Base-by-base conservation (phyloP, 2,888 invertebrate genomes). In the Panopea generosa region DNA sequence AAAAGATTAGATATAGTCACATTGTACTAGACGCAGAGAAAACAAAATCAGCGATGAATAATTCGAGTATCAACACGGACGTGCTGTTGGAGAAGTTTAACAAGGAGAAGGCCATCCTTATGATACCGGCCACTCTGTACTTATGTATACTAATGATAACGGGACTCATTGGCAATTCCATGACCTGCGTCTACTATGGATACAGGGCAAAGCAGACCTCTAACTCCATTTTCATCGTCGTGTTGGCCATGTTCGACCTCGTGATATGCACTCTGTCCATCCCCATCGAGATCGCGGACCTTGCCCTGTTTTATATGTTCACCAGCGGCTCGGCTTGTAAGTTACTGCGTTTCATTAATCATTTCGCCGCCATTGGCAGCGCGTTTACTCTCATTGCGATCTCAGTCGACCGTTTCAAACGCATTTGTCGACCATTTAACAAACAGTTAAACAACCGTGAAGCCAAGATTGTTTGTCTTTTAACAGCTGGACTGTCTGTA, bases 261-360 rank as follows among this genome's bases (percentile, higher is more conserved):
- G 69, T 87, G 0, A 76, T 71, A 2, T 86, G 86, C 47, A 47
- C 62, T 38, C 27, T 89, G 4, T 79, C 86, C 1, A 82, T 89
- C 56, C 89, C 89, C 0, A 75, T 85, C 1, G 88, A 88, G 61
- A 86, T 88, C 22, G 71, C 83, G 6, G 88, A 87, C 56, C 59
- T 88, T 9, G 65, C 85, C n/a, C 82, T 82, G 47, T 83, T 84
- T 45, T 82, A 79, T 59, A 85, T 77, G 49, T 88, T 86, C 47
- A 61, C 76, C 26, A 75, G 75, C 40, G 55, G 27, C 20, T 77
- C 69, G 1, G 82, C 84, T 2, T 88, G 88, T 56, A 83, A 85
- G 26, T 27, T 83, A 7, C 53, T 84, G 26, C 73, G 87, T 20
- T 82, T 84, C 33, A 33, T 84, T 6, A 84, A 83, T 40, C 74